Percentiles rank a stretch among this genome's conserved stretches.
Evolutionary conservation across 2,797 vertebrate species (phyloP).

Genomic region (Micrastur ruficollis): DNA sequence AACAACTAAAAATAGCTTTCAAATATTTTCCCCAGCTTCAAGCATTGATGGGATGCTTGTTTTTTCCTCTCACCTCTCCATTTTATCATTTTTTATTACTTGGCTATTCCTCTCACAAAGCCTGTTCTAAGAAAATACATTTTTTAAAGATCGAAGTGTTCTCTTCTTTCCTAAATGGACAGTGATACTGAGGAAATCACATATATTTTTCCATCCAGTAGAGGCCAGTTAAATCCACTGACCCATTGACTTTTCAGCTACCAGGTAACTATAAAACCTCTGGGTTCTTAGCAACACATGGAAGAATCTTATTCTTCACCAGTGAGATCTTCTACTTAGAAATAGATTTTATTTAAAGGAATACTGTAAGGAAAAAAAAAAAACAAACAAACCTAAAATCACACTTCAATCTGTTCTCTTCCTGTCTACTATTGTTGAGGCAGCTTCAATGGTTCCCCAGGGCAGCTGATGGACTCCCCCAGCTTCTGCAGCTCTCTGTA

Average conservation of each 20-base stretch:
- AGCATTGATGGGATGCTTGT: neutral
- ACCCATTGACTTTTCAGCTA: neutral
- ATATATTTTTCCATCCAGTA: neutral
- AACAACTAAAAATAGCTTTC: constrained; percentile 28
- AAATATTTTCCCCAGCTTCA: neutral
- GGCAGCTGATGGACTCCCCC: neutral
- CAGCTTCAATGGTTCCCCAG: neutral
- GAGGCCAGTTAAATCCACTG: neutral
- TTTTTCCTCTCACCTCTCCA: too few species aligned
- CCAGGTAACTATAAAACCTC: neutral
- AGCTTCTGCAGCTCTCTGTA: neutral
- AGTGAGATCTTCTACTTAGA: neutral
- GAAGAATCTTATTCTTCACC: neutral
- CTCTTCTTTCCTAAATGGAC: neutral
- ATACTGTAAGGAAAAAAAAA: neutral
- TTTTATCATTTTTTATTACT: neutral
- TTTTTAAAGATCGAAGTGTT: neutral
- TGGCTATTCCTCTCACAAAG: neutral
- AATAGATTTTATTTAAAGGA: neutral
- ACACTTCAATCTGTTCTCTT: neutral
- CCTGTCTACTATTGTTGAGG: neutral
- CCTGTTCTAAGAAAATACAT: neutral
- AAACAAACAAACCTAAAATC: neutral
- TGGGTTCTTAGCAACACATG: neutral
- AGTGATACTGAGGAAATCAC: neutral